A percentile compares a stretch with the other conserved stretches of the same genome.
Evolutionary conservation across 2,888 invertebrate genomes (phyloP).

Genomic region (Drosophila rellima): DNA sequence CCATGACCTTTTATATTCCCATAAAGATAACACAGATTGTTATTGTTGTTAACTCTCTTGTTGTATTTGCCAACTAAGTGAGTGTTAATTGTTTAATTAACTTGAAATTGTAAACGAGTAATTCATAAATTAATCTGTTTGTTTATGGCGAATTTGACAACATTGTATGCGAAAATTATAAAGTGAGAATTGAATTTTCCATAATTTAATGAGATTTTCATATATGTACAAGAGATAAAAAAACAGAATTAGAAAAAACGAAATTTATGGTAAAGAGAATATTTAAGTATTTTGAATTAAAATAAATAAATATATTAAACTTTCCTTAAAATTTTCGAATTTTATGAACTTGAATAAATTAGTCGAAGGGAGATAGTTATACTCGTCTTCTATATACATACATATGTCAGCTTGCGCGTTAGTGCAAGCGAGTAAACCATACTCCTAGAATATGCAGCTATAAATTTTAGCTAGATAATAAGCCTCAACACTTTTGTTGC

Average conservation of each 20-base stretch:
- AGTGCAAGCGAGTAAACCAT: conserved; percentile 3
- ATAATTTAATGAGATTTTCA: neutral
- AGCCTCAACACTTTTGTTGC: conserved; percentile 14
- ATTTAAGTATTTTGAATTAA: no score
- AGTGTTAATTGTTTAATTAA: conserved; percentile 59
- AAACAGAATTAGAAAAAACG: no score
- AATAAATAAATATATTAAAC: neutral
- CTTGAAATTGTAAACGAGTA: conserved; percentile 6
- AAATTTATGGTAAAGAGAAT: neutral
- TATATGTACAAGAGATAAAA: no score
- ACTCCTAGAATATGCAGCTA: neutral
- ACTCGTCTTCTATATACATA: neutral
- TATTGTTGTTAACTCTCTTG: conserved; percentile 13
- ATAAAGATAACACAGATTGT: conserved; percentile 27
- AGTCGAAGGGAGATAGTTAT: neutral
- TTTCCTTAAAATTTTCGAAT: neutral
- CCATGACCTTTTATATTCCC: conserved; percentile 25
- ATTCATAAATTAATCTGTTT: conserved; percentile 13
- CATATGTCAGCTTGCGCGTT: neutral
- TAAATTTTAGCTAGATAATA: conserved; percentile 41
- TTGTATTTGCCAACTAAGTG: conserved; percentile 1
- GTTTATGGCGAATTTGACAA: neutral
- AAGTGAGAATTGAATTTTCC: neutral
- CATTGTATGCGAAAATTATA: neutral
- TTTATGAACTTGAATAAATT: neutral